Conservation (phyloP, 2,888 invertebrate species). For the Hartigia nigra region DNA sequence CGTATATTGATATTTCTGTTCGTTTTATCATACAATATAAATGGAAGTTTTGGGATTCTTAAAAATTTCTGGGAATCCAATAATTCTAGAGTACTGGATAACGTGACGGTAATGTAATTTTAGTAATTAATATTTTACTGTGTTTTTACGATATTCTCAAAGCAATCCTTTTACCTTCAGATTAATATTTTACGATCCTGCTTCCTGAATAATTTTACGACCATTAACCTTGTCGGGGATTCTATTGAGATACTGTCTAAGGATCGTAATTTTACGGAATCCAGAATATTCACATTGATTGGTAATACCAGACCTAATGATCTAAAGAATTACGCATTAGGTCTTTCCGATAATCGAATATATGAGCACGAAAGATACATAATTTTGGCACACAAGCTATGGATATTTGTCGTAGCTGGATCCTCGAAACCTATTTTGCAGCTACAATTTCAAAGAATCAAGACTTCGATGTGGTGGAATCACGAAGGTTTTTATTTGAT, state of each 20-base stretch:
- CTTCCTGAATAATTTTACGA: constrained; percentile 3
- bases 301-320: constrained; percentile 9
- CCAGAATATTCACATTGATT: constrained; percentile 2
- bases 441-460: constrained; percentile 25
- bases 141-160: background rate
- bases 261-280: constrained; percentile 2
- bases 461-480: constrained; percentile 39
- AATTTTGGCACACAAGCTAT: background rate
- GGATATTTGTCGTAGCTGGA: constrained; percentile 5
- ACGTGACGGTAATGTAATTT: constrained; percentile 5
- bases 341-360: background rate
- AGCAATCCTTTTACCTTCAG: background rate
- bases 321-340: constrained; percentile 1
- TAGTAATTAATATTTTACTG: background rate
- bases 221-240: constrained; percentile 7
- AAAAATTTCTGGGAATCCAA: background rate
- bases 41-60: background rate
- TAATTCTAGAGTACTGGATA: background rate
- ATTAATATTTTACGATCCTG: constrained; percentile 10
- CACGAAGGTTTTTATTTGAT: constrained; percentile 31
- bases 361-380: constrained; percentile 3
- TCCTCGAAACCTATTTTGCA: constrained; percentile 1
- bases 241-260: background rate
- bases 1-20: background rate
- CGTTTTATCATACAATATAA: background rate